These are phyloP conservation scores for Pterocles burchelli DNA, from an alignment of 2,113 vertebrate species.

Conservation along the genomic window DNA sequence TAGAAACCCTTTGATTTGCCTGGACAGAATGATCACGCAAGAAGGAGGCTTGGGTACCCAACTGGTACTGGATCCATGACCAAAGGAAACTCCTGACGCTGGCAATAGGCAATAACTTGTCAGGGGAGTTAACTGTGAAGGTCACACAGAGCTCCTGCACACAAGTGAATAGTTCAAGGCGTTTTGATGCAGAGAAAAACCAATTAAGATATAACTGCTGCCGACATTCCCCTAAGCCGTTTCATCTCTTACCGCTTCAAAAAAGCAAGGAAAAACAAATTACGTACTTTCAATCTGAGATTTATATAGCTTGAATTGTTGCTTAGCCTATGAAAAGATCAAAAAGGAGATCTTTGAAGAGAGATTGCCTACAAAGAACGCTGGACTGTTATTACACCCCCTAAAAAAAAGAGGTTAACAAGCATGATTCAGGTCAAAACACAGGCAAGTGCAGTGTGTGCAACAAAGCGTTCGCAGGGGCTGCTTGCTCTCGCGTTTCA, in stretches of 20 bases:
- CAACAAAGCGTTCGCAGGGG: neutral
- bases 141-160: constrained; percentile 17
- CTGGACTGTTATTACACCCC: neutral
- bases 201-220: constrained; percentile 58
- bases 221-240: constrained; percentile 38
- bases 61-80: neutral
- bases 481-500: neutral
- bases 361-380: neutral
- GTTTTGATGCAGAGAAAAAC: constrained; percentile 41
- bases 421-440: neutral
- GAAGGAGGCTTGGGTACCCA: neutral
- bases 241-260: constrained; percentile 58
- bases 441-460: neutral
- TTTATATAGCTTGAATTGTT: constrained; percentile 59
- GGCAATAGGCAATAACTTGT: neutral
- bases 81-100: neutral
- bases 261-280: constrained; percentile 59
- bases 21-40: fast-evolving
- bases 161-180: constrained; percentile 21
- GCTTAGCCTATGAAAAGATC: constrained; percentile 58
- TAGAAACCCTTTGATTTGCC: neutral
- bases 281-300: constrained; percentile 42
- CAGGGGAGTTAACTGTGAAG: neutral
- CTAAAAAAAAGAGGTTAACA: neutral
- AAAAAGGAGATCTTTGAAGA: constrained; percentile 48